Percentiles rank a stretch among this genome's conserved stretches.
Conservation (phyloP, 2,797 vertebrate genomes). For the Trachurus trachurus region DNA sequence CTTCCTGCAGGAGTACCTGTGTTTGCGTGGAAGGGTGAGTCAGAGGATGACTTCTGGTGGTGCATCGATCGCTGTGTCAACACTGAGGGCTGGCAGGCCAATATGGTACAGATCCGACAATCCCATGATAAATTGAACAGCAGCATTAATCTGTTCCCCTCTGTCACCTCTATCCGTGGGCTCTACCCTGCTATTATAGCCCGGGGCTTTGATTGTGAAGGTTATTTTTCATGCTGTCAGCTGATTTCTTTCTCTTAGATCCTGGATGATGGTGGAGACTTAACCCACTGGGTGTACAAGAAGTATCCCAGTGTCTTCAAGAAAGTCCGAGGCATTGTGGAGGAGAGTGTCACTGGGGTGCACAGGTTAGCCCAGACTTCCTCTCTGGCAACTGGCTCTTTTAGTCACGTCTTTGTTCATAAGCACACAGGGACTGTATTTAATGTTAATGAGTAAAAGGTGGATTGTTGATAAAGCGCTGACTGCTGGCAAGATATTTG, state of each 20-base stretch:
- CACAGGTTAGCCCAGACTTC: conserved; percentile 88
- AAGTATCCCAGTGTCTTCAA: conserved; percentile 98
- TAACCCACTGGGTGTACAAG: conserved; percentile 99
- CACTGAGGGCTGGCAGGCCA: conserved; percentile 95
- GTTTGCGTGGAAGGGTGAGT: conserved; percentile 99
- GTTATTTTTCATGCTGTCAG: not conserved
- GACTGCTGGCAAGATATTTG: not conserved
- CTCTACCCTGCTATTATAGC: not conserved
- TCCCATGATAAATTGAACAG: conserved; percentile 5
- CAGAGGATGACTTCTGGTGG: conserved; percentile 99
- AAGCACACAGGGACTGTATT: not conserved
- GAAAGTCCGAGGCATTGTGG: conserved; percentile 97
- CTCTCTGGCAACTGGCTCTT: not conserved
- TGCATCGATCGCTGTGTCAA: conserved; percentile 98
- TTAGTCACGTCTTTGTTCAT: not conserved
- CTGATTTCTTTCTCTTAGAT: conserved; percentile 85
- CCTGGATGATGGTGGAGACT: conserved; percentile 97
- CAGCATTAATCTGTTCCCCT: not conserved
- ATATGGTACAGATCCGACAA: conserved; percentile 89
- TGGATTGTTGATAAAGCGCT: not conserved
- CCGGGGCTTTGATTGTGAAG: not conserved
- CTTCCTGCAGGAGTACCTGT: conserved; percentile 91
- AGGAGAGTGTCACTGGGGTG: conserved; percentile 98
- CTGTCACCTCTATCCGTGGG: not conserved
- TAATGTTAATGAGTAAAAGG: conserved; percentile 4